Percentiles rank a stretch among this genome's conserved stretches.
Conservation (phyloP, 2,113 vertebrate species). For the Xenotilapia flavipinnis region DNA sequence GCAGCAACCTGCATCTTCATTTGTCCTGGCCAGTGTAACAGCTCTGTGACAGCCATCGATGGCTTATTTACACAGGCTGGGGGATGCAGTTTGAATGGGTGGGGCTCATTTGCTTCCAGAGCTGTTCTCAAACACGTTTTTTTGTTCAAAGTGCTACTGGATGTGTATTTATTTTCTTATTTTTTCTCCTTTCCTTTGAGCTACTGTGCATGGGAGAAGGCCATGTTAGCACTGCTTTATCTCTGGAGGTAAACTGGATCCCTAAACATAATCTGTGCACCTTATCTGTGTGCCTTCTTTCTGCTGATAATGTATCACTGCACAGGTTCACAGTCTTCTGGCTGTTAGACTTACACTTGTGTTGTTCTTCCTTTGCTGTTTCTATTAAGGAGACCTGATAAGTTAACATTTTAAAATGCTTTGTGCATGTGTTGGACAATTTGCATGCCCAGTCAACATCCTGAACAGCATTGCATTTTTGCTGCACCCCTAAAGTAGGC, state of each 20-base stretch:
- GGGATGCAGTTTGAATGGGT: background rate
- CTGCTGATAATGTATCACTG: constrained; percentile 6
- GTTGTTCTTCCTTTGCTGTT: background rate
- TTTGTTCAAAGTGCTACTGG: constrained; percentile 2
- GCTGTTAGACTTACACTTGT: background rate
- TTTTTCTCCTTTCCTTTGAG: background rate
- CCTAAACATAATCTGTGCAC: constrained; percentile 5
- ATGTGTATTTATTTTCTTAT: background rate
- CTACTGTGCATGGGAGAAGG: background rate
- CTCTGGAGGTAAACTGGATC: constrained; percentile 4
- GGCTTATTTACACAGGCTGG: constrained; percentile 57
- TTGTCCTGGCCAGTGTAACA: constrained; percentile 51
- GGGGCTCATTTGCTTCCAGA: constrained; percentile 29
- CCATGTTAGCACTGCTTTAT: constrained; percentile 12
- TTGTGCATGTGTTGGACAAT: background rate
- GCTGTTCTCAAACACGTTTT: constrained; percentile 25
- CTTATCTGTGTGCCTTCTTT: constrained; percentile 13
- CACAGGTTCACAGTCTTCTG: background rate
- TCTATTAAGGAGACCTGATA: background rate
- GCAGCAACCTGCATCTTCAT: constrained; percentile 40
- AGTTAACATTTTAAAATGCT: background rate
- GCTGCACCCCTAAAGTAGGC: constrained; percentile 32
- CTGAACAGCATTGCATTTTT: background rate
- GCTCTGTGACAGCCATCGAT: constrained; percentile 45
- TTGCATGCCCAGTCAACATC: background rate